These are phyloP conservation scores for Lasioglossum oenotherae DNA, from an alignment of 2,888 invertebrate genomes.

Conservation along the genomic window DNA sequence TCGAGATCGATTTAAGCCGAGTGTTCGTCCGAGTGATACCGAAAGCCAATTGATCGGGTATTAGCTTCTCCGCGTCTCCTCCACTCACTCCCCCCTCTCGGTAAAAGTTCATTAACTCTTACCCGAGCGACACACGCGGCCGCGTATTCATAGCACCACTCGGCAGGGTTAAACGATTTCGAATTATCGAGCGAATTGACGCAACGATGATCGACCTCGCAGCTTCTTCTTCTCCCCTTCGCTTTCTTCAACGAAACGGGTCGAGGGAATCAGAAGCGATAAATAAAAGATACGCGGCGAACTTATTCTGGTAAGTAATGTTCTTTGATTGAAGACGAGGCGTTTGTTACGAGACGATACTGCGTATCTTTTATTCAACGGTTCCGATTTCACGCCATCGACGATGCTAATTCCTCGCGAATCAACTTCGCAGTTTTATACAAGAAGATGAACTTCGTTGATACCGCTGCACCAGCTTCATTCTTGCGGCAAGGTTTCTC, in stretches of 20 bases:
- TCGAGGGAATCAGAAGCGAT: background rate
- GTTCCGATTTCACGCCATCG: background rate
- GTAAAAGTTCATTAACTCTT: conserved; percentile 38
- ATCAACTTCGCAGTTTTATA: background rate
- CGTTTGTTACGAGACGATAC: background rate
- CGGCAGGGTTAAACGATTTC: background rate
- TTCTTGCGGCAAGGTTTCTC: background rate
- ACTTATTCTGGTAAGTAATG: background rate
- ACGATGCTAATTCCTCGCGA: background rate
- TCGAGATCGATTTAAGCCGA: conserved; percentile 65
- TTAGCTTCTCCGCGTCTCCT: conserved; percentile 27
- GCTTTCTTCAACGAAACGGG: background rate
- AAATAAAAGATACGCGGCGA: background rate
- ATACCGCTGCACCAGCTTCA: background rate
- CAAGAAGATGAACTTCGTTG: background rate
- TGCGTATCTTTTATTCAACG: background rate
- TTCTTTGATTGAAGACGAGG: background rate
- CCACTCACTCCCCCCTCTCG: background rate
- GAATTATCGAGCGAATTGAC: conserved; percentile 4
- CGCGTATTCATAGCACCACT: background rate
- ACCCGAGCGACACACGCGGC: background rate
- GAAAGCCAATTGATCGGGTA: conserved; percentile 62
- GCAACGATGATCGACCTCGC: background rate
- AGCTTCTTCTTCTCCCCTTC: background rate
- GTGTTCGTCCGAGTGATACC: conserved; percentile 62